These are phyloP conservation scores for Clistopyga incitator DNA, from an alignment of 2,888 invertebrate species.

Conservation along the genomic window DNA sequence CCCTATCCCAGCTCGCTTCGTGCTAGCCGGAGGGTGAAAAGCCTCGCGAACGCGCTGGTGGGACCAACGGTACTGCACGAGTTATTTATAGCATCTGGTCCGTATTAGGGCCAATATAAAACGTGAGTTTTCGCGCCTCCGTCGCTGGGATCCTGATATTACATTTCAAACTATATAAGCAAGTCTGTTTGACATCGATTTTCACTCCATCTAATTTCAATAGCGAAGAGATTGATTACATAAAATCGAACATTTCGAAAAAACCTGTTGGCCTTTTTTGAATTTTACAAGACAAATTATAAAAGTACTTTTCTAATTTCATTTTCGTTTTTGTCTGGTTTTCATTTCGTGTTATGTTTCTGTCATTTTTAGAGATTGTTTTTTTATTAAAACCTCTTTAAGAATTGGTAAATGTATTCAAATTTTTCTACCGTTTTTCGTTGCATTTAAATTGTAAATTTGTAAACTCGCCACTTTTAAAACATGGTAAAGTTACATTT, in stretches of 20 bases:
- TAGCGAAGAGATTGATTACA: not conserved
- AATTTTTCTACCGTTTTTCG: too few species aligned
- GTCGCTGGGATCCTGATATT: constrained; percentile 64
- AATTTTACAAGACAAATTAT: too few species aligned
- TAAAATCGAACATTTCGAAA: not conserved
- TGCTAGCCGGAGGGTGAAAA: constrained; percentile 59
- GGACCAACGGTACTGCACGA: constrained; percentile 56
- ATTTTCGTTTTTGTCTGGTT: too few species aligned
- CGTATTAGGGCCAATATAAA: constrained; percentile 72
- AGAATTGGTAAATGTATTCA: too few species aligned
- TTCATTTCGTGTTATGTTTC: too few species aligned
- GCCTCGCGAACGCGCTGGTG: constrained; percentile 46
- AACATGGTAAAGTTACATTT: too few species aligned
- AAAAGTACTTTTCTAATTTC: too few species aligned
- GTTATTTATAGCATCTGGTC: constrained; percentile 72
- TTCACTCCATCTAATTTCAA: not conserved
- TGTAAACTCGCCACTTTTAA: too few species aligned
- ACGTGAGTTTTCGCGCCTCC: constrained; percentile 63
- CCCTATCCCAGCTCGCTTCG: not conserved
- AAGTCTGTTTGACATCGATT: not conserved
- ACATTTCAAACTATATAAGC: not conserved
- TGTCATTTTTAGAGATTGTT: too few species aligned
- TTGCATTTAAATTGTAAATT: too few species aligned
- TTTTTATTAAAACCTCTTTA: too few species aligned
- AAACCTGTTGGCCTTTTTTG: not conserved